Percentiles rank a stretch among this genome's conserved stretches.
Evolutionary conservation across 2,113 vertebrate species (phyloP).

Genomic region (Thamnophis sirtalis): DNA sequence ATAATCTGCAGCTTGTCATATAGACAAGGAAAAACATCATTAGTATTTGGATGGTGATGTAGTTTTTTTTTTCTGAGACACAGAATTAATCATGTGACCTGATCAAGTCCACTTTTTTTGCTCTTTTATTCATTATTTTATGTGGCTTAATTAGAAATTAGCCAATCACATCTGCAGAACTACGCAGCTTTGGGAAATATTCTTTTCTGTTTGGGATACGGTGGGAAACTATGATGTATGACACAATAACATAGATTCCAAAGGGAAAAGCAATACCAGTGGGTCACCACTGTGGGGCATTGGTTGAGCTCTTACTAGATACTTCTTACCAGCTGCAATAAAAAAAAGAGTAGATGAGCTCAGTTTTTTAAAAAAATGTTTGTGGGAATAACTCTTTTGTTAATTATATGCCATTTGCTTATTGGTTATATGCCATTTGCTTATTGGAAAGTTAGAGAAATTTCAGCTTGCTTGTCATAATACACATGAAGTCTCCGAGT

Average conservation of each 20-base stretch:
- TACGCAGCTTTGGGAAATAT: slow-evolving; percentile 27
- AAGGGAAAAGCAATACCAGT: not conserved
- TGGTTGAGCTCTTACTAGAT: not conserved
- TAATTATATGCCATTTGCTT: not conserved
- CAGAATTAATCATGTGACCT: slow-evolving; percentile 32
- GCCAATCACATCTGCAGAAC: slow-evolving; percentile 8
- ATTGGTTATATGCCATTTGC: not conserved
- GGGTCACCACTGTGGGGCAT: not conserved
- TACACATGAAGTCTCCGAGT: not conserved
- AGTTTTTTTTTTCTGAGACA: not conserved
- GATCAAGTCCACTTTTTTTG: slow-evolving; percentile 9
- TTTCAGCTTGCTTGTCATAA: not conserved
- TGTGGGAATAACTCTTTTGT: not conserved
- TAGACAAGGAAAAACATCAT: slow-evolving; percentile 25
- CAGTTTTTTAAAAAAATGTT: not conserved
- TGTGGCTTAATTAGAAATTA: slow-evolving; percentile 39
- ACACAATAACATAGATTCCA: not conserved
- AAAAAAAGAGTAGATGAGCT: not conserved
- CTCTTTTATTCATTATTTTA: slow-evolving; percentile 31
- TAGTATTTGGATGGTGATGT: slow-evolving; percentile 12
- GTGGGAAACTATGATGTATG: not conserved
- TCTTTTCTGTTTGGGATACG: slow-evolving; percentile 8
- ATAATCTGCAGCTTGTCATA: slow-evolving; percentile 17
- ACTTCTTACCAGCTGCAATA: not conserved
- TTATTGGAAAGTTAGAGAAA: not conserved